Evolutionary conservation across 2,113 vertebrate species (phyloP).

Genomic region (Rhodinocichla rosea): DNA sequence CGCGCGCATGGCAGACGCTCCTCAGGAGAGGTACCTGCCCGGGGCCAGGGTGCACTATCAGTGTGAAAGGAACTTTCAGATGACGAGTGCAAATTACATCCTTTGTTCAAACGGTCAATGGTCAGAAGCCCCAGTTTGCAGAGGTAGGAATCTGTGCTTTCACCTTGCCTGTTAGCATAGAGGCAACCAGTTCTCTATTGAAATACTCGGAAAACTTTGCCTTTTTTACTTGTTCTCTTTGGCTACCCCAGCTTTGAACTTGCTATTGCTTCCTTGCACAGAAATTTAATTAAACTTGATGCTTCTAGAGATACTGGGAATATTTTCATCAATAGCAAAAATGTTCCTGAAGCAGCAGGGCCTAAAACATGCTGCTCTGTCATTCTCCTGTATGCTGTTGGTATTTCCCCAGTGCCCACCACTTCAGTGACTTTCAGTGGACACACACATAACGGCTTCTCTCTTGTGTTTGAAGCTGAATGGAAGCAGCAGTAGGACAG

Average conservation of each 20-base stretch:
- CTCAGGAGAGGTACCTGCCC: background rate
- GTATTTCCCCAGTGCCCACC: background rate
- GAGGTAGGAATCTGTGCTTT: background rate
- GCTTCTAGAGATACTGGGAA: background rate
- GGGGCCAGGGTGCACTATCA: background rate
- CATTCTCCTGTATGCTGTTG: background rate
- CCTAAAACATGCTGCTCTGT: background rate
- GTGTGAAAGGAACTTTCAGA: conserved; percentile 5
- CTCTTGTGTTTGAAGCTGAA: background rate
- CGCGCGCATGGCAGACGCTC: background rate
- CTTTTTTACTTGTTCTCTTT: background rate
- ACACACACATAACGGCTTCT: background rate
- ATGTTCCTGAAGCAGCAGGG: background rate
- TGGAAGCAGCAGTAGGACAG: background rate
- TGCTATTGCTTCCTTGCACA: background rate
- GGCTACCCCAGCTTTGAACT: background rate
- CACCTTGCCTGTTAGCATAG: background rate
- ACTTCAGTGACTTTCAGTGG: background rate
- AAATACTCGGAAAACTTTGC: background rate
- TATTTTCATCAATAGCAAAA: background rate
- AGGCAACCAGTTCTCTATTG: background rate
- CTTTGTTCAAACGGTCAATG: background rate
- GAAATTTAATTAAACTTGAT: background rate
- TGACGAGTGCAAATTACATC: background rate
- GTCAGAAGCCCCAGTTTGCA: conserved; percentile 17